Evolutionary conservation across 1,140 invertebrate genomes (phyloP).

Genomic region (Telenomus remus): DNA sequence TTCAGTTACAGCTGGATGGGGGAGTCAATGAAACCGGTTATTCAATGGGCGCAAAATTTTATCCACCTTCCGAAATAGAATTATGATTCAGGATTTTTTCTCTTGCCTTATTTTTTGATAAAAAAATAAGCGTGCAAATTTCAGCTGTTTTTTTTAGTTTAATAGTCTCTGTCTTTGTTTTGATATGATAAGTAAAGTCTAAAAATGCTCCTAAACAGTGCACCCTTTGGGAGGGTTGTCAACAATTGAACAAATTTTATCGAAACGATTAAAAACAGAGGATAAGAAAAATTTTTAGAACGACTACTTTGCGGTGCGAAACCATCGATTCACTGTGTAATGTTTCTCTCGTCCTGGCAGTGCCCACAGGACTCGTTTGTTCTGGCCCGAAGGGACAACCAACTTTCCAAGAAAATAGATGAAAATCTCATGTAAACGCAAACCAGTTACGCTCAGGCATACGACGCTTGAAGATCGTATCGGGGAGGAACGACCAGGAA

Average conservation of each 20-base stretch:
- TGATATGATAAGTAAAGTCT: slow-evolving; percentile 25
- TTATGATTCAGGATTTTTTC: slow-evolving; percentile 12
- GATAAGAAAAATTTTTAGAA: slow-evolving; percentile 28
- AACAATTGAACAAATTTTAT: slow-evolving; percentile 53
- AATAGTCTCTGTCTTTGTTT: slow-evolving; percentile 2
- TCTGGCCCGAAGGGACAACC: slow-evolving; percentile 51
- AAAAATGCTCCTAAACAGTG: too few species aligned
- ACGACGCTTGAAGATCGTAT: slow-evolving; percentile 62
- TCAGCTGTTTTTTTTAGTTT: too few species aligned
- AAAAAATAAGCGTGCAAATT: too few species aligned
- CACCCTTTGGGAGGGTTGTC: too few species aligned
- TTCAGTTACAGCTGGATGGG: slow-evolving; percentile 22
- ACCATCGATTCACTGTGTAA: slow-evolving; percentile 62
- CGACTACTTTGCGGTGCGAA: slow-evolving; percentile 56
- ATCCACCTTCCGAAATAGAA: slow-evolving; percentile 31
- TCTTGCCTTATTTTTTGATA: too few species aligned
- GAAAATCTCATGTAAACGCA: slow-evolving; percentile 67
- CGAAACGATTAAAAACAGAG: slow-evolving; percentile 54
- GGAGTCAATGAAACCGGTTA: slow-evolving; percentile 51
- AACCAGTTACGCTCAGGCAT: slow-evolving; percentile 63
- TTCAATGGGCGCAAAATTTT: slow-evolving; percentile 42
- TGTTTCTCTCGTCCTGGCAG: slow-evolving; percentile 50
- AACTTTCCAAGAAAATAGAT: slow-evolving; percentile 68
- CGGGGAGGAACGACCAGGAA: slow-evolving; percentile 45
- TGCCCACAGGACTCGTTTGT: slow-evolving; percentile 56